A percentile compares a stretch with the other conserved stretches of the same genome.
phyloP scores from a whole-genome alignment of 2,797 vertebrate species.

The Microctenopoma lineatum region DNA sequence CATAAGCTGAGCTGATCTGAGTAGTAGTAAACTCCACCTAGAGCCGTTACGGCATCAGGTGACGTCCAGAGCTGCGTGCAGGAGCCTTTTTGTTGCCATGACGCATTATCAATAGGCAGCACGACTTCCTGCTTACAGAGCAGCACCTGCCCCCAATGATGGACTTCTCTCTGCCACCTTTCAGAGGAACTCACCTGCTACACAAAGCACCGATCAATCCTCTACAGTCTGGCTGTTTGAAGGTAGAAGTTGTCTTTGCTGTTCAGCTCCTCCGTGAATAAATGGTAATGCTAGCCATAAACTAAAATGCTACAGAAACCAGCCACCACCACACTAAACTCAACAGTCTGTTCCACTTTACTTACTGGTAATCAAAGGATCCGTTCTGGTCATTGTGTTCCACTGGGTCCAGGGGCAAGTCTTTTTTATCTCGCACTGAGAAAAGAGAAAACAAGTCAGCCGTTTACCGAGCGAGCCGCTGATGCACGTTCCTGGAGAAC shows the following conservation, averaged over 20 bases:
- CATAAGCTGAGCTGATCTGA: too few species aligned
- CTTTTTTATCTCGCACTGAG: constrained; percentile 95
- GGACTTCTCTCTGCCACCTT: background rate
- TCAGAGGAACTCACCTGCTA: background rate
- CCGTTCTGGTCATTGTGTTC: constrained; percentile 96
- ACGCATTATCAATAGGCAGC: background rate
- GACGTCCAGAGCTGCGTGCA: too few species aligned
- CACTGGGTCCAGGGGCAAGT: constrained; percentile 91
- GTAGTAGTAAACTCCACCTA: too few species aligned
- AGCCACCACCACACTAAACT: background rate
- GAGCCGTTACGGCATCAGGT: too few species aligned
- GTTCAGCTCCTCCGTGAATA: background rate
- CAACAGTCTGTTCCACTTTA: constrained; percentile 35
- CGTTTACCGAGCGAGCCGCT: background rate
- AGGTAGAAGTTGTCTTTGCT: too few species aligned
- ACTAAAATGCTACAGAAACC: too few species aligned
- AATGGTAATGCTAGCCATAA: background rate
- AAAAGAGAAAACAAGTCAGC: constrained; percentile 3
- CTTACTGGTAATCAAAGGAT: constrained; percentile 97
- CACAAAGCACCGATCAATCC: background rate
- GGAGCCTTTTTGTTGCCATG: too few species aligned
- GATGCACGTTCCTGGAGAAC: background rate
- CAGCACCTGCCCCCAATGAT: constrained; percentile 1
- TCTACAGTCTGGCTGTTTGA: too few species aligned
- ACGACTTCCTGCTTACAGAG: background rate